These are phyloP conservation scores for Corythaeola cristata DNA, from an alignment of 2,113 vertebrate genomes.

Conservation along the genomic window DNA sequence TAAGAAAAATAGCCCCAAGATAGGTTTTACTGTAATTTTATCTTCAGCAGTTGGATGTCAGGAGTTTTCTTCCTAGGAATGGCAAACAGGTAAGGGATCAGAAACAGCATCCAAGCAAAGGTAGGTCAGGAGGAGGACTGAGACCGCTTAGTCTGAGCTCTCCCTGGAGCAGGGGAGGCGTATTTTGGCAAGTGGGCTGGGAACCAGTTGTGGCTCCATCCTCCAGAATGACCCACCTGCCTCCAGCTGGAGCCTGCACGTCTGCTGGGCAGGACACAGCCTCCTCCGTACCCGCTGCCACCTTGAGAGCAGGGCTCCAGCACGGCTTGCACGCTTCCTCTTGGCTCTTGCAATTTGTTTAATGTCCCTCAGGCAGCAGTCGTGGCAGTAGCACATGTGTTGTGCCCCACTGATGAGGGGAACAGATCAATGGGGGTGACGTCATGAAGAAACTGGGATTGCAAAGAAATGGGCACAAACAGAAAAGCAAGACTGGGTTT, in stretches of 20 bases:
- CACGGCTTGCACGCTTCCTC: not conserved
- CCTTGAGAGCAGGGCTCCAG: not conserved
- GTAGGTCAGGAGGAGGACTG: not conserved
- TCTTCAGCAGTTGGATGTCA: not conserved
- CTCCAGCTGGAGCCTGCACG: not conserved
- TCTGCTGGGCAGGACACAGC: not conserved
- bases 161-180: not conserved
- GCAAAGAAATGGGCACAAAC: not conserved
- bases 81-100: not conserved
- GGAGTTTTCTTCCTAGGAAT: not conserved
- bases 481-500: not conserved
- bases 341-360: not conserved
- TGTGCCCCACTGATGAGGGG: not conserved
- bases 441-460: fast-evolving
- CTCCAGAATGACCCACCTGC: not conserved
- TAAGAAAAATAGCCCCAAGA: slow-evolving; percentile 46
- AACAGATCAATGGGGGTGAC: not conserved
- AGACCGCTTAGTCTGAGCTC: not conserved
- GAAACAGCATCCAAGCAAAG: not conserved
- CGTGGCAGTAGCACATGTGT: not conserved
- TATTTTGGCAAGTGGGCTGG: not conserved
- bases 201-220: not conserved
- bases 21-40: slow-evolving; percentile 20
- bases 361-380: fast-evolving
- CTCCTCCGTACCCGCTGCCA: not conserved